These are phyloP conservation scores for Linnaemya tessellans DNA, from an alignment of 2,888 invertebrate species.

Conservation along the genomic window DNA sequence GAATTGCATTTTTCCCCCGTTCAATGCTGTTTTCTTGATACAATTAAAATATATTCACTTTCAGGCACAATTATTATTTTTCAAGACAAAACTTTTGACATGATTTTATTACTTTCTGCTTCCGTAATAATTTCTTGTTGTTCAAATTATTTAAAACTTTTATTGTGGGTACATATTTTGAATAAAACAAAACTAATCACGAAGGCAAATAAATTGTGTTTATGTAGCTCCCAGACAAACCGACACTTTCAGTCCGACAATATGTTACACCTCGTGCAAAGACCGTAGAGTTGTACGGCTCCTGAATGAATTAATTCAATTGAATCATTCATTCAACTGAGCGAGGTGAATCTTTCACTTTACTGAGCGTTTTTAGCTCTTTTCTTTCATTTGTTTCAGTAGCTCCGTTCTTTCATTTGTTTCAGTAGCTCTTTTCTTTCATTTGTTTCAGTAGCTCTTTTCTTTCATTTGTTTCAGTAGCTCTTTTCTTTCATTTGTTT, in stretches of 20 bases:
- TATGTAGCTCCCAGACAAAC: neutral
- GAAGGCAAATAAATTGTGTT: slow-evolving; percentile 22
- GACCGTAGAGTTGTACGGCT: no score
- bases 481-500: no score
- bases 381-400: no score
- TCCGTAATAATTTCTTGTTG: slow-evolving; percentile 58
- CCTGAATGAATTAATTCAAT: no score
- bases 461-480: no score
- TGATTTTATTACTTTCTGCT: slow-evolving; percentile 51
- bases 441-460: no score
- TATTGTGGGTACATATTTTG: slow-evolving; percentile 20
- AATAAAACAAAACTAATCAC: slow-evolving; percentile 54
- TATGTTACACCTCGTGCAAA: slow-evolving; percentile 58
- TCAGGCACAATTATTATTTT: slow-evolving; percentile 24
- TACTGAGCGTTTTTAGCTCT: no score
- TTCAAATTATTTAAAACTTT: slow-evolving; percentile 40
- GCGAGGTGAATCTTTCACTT: no score
- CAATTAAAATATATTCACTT: slow-evolving; percentile 28
- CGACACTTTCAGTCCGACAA: slow-evolving; percentile 35
- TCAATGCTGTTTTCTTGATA: slow-evolving; percentile 7
- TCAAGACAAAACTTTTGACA: slow-evolving; percentile 33
- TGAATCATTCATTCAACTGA: no score
- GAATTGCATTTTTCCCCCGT: neutral
- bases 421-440: no score
- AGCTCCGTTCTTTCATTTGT: no score